Evolutionary conservation across 2,797 vertebrate species (phyloP).

Genomic region (Macropodus opercularis): DNA sequence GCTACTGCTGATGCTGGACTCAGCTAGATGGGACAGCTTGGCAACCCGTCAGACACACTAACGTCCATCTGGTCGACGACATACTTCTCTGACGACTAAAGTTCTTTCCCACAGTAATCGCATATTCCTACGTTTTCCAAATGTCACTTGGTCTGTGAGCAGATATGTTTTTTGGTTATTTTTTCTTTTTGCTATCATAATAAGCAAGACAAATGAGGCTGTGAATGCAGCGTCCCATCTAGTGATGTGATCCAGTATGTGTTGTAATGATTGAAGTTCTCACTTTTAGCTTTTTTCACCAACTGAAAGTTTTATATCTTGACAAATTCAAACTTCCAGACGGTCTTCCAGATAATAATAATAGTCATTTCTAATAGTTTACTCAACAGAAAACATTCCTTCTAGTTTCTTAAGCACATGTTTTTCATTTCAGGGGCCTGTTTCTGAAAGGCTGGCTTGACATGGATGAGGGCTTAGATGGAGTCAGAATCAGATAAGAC

Average conservation of each 20-base stretch:
- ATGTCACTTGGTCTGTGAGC: conserved; percentile 69
- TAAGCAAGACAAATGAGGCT: conserved; percentile 75
- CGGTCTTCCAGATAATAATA: conserved; percentile 39
- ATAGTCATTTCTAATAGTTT: conserved; percentile 67
- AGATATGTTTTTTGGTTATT: conserved; percentile 72
- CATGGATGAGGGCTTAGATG: conserved; percentile 70
- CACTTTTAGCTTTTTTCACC: conserved; percentile 20
- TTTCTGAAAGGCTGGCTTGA: conserved; percentile 76
- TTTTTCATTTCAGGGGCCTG: conserved; percentile 74
- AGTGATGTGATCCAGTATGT: conserved; percentile 42
- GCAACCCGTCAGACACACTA: conserved; percentile 70
- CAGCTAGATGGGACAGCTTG: conserved; percentile 59
- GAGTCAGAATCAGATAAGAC: conserved; percentile 80
- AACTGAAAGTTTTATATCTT: conserved; percentile 47
- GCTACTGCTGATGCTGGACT: conserved; percentile 66
- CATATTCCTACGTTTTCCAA: conserved; percentile 76
- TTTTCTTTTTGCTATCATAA: conserved; percentile 72
- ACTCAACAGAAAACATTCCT: conserved; percentile 66
- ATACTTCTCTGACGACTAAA: conserved; percentile 74
- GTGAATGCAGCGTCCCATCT: conserved; percentile 62
- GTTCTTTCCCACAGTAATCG: conserved; percentile 82
- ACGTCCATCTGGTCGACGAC: conserved; percentile 71
- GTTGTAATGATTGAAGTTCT: conserved; percentile 34
- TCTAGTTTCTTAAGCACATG: conserved; percentile 75
- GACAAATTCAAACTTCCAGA: conserved; percentile 32